phyloP scores from a whole-genome alignment of 2,113 vertebrate species.

The Oxyruncus cristatus region DNA sequence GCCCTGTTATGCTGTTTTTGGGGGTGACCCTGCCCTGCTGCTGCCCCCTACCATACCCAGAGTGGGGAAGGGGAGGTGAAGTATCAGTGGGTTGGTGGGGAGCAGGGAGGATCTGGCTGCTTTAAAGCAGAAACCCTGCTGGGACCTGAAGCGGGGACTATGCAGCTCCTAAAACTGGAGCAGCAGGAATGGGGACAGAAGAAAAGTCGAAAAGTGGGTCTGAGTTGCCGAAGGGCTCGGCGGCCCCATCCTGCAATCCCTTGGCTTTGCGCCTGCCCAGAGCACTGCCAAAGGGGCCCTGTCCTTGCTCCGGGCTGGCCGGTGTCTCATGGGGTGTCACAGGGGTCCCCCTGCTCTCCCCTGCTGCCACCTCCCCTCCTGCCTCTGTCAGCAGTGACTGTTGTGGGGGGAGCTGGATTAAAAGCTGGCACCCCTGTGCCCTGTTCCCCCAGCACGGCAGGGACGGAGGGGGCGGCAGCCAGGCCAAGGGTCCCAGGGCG shows the following conservation, averaged over 20 bases:
- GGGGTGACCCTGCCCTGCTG: neutral
- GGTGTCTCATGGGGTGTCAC: neutral
- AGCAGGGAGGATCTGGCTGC: neutral
- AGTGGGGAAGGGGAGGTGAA: neutral
- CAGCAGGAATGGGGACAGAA: slow-evolving; percentile 18
- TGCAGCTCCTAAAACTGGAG: slow-evolving; percentile 30
- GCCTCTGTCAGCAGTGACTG: neutral
- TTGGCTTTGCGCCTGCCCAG: neutral
- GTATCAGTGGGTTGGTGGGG: neutral
- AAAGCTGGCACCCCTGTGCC: neutral
- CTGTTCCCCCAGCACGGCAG: neutral
- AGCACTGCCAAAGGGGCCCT: neutral
- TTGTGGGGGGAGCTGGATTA: neutral
- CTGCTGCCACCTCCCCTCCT: neutral
- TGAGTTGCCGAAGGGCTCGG: neutral
- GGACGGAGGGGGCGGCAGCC: neutral
- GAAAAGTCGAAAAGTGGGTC: slow-evolving; percentile 24
- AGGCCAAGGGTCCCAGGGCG: accelerated
- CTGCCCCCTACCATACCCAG: neutral
- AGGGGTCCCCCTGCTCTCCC: neutral
- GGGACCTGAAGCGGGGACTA: neutral
- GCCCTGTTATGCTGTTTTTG: neutral
- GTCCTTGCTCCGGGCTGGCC: neutral
- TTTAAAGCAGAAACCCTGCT: neutral
- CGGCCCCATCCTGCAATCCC: neutral